Percentiles rank a stretch among this genome's conserved stretches.
These are phyloP conservation scores for Phaethornis superciliosus DNA, from an alignment of 2,113 vertebrate species.

Conservation along the genomic window DNA sequence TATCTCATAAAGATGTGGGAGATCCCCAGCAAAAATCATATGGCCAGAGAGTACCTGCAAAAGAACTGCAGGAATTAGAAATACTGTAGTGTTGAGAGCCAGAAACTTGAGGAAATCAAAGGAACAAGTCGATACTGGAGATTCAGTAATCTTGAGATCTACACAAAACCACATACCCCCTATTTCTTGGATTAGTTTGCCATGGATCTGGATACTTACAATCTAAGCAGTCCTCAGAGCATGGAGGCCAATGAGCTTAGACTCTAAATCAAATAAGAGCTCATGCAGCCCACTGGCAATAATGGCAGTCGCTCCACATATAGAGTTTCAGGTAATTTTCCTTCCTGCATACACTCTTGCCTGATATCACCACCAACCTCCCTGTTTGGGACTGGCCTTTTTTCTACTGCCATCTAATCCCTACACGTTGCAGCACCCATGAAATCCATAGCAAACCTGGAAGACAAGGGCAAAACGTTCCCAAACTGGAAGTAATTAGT, in stretches of 20 bases:
- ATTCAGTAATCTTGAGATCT: not conserved
- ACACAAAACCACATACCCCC: not conserved
- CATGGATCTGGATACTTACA: not conserved
- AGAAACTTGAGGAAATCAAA: not conserved
- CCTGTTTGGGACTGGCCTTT: not conserved
- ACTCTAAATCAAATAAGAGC: not conserved
- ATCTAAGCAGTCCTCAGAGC: not conserved
- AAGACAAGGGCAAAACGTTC: not conserved
- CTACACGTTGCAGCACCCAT: not conserved
- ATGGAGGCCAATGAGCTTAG: not conserved
- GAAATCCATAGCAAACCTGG: not conserved
- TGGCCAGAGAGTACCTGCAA: fast-evolving
- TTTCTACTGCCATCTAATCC: not conserved
- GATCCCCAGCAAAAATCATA: not conserved
- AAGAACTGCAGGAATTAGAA: not conserved
- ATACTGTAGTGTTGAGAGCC: not conserved
- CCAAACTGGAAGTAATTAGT: not conserved
- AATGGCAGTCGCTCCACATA: not conserved
- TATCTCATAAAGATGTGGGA: not conserved
- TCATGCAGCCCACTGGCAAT: not conserved
- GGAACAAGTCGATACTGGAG: not conserved
- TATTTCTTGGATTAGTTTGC: not conserved
- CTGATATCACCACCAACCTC: not conserved
- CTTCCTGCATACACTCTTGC: fast-evolving
- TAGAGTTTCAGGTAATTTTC: not conserved